phyloP scores from a whole-genome alignment of 2,888 invertebrate species.

The Acleris sparsana region DNA sequence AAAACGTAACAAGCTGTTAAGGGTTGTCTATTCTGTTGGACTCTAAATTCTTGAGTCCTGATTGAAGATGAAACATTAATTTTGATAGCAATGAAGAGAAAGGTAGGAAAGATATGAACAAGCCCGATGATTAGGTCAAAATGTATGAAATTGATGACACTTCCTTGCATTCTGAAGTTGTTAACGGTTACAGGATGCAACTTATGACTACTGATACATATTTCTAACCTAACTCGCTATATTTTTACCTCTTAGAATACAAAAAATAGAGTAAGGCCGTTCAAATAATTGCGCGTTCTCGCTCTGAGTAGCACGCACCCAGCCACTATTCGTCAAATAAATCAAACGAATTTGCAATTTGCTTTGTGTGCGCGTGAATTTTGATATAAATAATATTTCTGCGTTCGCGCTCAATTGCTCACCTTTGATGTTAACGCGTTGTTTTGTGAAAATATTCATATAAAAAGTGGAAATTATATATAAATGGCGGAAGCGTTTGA shows the following conservation, averaged over 20 bases:
- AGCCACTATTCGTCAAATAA: constrained; percentile 58
- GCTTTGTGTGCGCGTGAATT: constrained; percentile 43
- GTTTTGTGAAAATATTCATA: constrained; percentile 1
- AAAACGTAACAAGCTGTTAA: background rate
- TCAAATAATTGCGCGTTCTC: constrained; percentile 55
- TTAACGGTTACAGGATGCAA: too few species aligned
- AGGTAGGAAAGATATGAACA: too few species aligned
- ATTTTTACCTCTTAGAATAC: constrained; percentile 2
- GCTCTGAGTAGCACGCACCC: constrained; percentile 42
- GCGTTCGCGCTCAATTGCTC: constrained; percentile 6
- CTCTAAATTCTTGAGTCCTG: too few species aligned
- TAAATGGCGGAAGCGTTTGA: too few species aligned
- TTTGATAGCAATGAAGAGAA: too few species aligned
- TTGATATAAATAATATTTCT: constrained; percentile 41
- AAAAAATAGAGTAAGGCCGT: constrained; percentile 36
- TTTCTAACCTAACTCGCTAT: background rate
- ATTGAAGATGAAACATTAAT: too few species aligned
- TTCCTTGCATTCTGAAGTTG: too few species aligned
- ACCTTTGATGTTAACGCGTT: constrained; percentile 25
- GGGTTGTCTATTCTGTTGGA: too few species aligned
- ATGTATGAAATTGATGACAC: too few species aligned
- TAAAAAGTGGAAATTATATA: too few species aligned
- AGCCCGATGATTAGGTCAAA: too few species aligned
- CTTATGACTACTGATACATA: background rate
- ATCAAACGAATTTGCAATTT: constrained; percentile 59